A percentile compares a stretch with the other conserved stretches of the same genome.
phyloP scores from a whole-genome alignment of 1,140 invertebrate genomes.

The Plectrocnemia conspersa region DNA sequence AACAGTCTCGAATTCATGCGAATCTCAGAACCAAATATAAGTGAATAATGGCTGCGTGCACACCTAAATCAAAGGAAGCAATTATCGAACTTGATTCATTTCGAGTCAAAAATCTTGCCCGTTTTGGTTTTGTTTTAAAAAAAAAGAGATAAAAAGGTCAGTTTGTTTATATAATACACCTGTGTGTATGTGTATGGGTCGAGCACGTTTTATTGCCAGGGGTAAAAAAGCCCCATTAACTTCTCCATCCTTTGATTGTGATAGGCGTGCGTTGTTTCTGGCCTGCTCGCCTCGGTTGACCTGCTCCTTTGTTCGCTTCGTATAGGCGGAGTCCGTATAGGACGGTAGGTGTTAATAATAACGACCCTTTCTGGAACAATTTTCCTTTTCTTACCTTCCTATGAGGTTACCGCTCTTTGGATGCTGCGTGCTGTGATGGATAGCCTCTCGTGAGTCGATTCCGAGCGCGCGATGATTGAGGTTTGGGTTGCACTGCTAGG shows the following conservation, averaged over 20 bases:
- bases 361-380: constrained; percentile 23
- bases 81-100: no score
- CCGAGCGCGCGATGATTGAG: no score
- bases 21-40: no score
- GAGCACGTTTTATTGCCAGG: constrained; percentile 11
- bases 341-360: constrained; percentile 34
- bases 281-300: constrained; percentile 21
- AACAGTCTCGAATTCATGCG: no score
- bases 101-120: constrained; percentile 2
- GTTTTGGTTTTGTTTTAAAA: no score
- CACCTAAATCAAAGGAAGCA: no score
- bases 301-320: constrained; percentile 26
- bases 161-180: not conserved
- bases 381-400: constrained; percentile 18
- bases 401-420: constrained; percentile 6
- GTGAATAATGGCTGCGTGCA: no score
- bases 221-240: constrained; percentile 33
- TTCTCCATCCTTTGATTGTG: constrained; percentile 34
- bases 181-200: not conserved
- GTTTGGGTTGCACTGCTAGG: no score
- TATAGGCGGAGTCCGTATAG: constrained; percentile 12
- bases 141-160: not conserved
- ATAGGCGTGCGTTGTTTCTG: constrained; percentile 31
- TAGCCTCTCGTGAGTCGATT: no score
- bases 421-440: no score